A percentile compares a stretch with the other conserved stretches of the same genome.
Conservation (phyloP, 1,140 invertebrate species). For the Pseudomyrmex concolor region DNA sequence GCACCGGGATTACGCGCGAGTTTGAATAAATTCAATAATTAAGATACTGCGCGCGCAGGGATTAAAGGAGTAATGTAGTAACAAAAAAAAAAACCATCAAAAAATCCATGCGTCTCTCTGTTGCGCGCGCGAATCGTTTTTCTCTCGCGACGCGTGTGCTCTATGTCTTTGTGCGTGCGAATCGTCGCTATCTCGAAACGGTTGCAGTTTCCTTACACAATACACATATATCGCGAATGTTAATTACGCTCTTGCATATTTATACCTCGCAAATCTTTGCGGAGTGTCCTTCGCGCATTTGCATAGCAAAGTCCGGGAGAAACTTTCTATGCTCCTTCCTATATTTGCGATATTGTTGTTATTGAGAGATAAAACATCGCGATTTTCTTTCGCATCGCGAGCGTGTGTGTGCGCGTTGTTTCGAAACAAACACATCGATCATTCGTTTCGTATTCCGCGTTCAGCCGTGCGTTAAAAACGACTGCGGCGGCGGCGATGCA, state of each 20-base stretch:
- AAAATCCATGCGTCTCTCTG: neutral
- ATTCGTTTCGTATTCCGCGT: slow-evolving; percentile 11
- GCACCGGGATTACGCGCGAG: slow-evolving; percentile 43
- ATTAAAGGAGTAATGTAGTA: slow-evolving; percentile 55
- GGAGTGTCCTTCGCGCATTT: too few relatives aligned
- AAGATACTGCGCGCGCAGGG: slow-evolving; percentile 55
- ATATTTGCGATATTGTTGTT: too few relatives aligned
- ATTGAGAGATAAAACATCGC: too few relatives aligned
- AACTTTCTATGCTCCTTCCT: too few relatives aligned
- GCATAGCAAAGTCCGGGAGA: too few relatives aligned
- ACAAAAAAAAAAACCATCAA: too few relatives aligned
- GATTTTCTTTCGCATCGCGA: neutral
- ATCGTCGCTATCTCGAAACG: too few relatives aligned
- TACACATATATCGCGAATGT: too few relatives aligned
- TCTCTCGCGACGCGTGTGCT: slow-evolving; percentile 11
- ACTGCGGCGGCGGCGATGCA: too few relatives aligned
- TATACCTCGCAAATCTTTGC: too few relatives aligned
- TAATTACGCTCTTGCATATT: too few relatives aligned
- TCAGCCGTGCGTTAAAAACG: slow-evolving; percentile 35
- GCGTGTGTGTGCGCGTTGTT: neutral
- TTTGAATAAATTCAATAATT: slow-evolving; percentile 71
- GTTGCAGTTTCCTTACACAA: too few relatives aligned
- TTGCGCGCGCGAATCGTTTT: neutral
- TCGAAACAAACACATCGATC: slow-evolving; percentile 14
- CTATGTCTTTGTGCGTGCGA: neutral